Base-by-base conservation (phyloP, 2,113 vertebrate species). In the Arothron firmamentum region DNA sequence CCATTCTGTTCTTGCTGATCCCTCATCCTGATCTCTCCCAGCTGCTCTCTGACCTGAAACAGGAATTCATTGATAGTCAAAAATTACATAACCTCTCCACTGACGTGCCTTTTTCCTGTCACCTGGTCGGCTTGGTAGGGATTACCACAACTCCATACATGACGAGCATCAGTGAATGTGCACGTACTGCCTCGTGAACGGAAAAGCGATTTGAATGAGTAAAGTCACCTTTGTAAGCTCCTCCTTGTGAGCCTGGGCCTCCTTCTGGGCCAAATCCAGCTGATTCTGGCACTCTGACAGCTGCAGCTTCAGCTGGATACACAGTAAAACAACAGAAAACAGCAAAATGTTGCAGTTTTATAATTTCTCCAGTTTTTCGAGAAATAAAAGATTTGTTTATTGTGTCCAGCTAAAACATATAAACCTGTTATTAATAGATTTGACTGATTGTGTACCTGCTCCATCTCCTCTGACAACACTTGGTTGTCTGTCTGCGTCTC, bases 41-140 rank as follows among this genome's bases (percentile, higher is more conserved):
- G 79, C 79, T 94, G 93, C 89, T 94, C 91, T 83, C 91, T 94
- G 87, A 94, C 91, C 92, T 94, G 92, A 80, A 92, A 93, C 67
- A 84, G 85, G 74, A 84, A 88, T 84, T 82, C 64, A 63, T 52
- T n/a, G 49, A 82, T 75, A 31, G 64, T 78, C 63, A 83, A 60
- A 42, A n/a, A 56, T 69, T 62, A 64, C 5, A 67, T 18, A 72
- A 80, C 47, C 34, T 41, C 23, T 8, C 42, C 19, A 16, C 25
- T 23, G 9, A 17, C 48, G 49, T 60, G 21, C 20, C 8, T 12
- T 46, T 60, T 20, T 21, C 49, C 56, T 13, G 31, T 46, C 52
- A 64, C 52, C 46, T 34, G 16, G 28, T 41, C 1, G 9, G 41
- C 56, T 28, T 46, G 17, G 28, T 11, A 52, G 21, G n/a, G 9